Evolutionary conservation across 2,113 vertebrate species (phyloP).

Genomic region (Malurus alboscapulatus): DNA sequence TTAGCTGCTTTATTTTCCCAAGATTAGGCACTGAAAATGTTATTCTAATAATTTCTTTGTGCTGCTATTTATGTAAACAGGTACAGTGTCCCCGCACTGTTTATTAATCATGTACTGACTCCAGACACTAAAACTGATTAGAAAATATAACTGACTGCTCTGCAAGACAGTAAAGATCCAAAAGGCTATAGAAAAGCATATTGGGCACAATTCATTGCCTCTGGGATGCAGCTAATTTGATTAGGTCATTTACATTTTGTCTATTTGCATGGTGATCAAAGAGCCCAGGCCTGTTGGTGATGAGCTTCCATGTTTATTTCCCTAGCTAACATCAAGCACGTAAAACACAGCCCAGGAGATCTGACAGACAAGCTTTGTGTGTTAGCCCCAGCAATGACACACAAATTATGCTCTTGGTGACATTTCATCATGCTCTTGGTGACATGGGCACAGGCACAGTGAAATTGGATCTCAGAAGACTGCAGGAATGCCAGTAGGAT

Average conservation of each 20-base stretch:
- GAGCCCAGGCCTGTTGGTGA: neutral
- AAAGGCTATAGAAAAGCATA: slow-evolving; percentile 2
- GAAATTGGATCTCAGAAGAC: neutral
- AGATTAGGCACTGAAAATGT: neutral
- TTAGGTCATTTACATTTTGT: neutral
- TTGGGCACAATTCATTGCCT: neutral
- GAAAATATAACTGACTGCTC: neutral
- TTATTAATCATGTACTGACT: neutral
- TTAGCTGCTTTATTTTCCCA: neutral
- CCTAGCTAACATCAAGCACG: neutral
- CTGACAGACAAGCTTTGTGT: neutral
- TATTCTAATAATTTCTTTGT: neutral
- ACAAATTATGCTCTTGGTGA: neutral
- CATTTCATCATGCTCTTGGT: neutral
- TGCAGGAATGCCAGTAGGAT: neutral
- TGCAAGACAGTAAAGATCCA: neutral
- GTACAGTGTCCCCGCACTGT: neutral
- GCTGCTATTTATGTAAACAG: neutral
- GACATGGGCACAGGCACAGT: neutral
- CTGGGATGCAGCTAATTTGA: neutral
- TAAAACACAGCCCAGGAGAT: neutral
- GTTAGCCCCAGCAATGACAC: neutral
- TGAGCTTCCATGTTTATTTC: neutral
- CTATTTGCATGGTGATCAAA: neutral
- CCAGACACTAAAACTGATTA: neutral